Evolutionary conservation across 2,797 vertebrate species (phyloP), one percentile per base, ranked within the genome.

Genomic region (Scolopax rusticola): DNA sequence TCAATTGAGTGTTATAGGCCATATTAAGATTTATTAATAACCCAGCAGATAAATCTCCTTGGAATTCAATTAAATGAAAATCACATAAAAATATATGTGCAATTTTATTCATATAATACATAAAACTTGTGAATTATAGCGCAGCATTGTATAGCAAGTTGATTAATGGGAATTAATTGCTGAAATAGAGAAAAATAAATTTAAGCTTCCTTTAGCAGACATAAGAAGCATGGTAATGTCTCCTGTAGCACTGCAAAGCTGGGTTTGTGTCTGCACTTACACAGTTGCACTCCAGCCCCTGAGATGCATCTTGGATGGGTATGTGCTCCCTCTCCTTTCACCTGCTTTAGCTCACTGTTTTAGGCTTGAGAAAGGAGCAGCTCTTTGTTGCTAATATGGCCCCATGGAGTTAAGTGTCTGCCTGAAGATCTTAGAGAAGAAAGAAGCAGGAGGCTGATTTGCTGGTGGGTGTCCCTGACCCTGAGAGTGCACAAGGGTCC

Each of bases 21-120:
- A 84, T 95, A 94, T 97, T 97, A 98, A 97, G 96, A 97, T 98
- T 97, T 98, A 98, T 98, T 98, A 98, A 98, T 97, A 97, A 97
- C 79, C 85, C 57, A 50, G 92, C 84, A 97, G 96, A 98, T 98
- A 97, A 97, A 98, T 98, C 95, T 97, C 96, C 91, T 90, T 82
- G 91, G 96, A 97, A 97, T 98, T 98, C 96, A 97, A 97, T 97
- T 97, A 98, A 97, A 97, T 96, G 96, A 97, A 97, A 98, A 97
- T 92, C 93, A 94, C 92, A 74, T 97, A 95, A 97, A 98, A 96
- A 97, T 97, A 96, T 96, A 96, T 90, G 96, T 94, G 94, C 95
- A 94, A 87, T 97, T 97, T 95, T 98, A 95, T 97, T 97, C 96
- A 90, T 84, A 91, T 94, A 94, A 95, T 94, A 79, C 96, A 95